A percentile compares a stretch with the other conserved stretches of the same genome.
Evolutionary conservation across 2,888 invertebrate genomes (phyloP).

Genomic region (Eumacrocentrus americanus): DNA sequence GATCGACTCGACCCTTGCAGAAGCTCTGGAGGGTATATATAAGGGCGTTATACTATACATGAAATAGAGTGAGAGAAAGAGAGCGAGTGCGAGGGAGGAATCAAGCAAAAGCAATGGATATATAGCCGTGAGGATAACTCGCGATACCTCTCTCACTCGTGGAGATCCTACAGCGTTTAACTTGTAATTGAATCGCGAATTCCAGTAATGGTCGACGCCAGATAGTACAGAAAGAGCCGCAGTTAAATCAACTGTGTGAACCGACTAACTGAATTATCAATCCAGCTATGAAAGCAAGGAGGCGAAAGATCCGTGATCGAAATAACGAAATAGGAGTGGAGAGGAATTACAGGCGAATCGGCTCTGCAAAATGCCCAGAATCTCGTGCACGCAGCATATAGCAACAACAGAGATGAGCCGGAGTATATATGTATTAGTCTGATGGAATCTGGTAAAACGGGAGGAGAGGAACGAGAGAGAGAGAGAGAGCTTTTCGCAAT

Average conservation of each 20-base stretch:
- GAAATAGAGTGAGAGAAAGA: neutral
- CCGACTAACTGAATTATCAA: constrained; percentile 50
- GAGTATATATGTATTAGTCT: no score
- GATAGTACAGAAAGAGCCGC: constrained; percentile 39
- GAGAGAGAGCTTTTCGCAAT: no score
- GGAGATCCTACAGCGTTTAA: constrained; percentile 50
- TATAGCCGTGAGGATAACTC: constrained; percentile 31
- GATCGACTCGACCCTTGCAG: constrained; percentile 39
- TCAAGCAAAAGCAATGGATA: constrained; percentile 22
- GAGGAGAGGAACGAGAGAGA: no score
- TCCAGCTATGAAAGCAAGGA: constrained; percentile 35
- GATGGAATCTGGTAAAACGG: no score
- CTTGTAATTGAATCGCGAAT: constrained; percentile 55
- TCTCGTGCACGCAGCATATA: neutral
- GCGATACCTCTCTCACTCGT: constrained; percentile 35
- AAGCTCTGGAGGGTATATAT: no score
- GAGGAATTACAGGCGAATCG: constrained; percentile 26
- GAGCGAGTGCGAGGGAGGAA: constrained; percentile 2
- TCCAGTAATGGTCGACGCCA: constrained; percentile 39
- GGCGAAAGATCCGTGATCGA: constrained; percentile 41
- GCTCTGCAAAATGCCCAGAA: neutral
- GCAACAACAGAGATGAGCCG: neutral
- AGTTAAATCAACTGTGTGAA: constrained; percentile 52
- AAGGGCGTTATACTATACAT: neutral
- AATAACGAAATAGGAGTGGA: constrained; percentile 41